Base-by-base conservation (phyloP, 2,888 invertebrate species). In the Yponomeuta cagnagella region DNA sequence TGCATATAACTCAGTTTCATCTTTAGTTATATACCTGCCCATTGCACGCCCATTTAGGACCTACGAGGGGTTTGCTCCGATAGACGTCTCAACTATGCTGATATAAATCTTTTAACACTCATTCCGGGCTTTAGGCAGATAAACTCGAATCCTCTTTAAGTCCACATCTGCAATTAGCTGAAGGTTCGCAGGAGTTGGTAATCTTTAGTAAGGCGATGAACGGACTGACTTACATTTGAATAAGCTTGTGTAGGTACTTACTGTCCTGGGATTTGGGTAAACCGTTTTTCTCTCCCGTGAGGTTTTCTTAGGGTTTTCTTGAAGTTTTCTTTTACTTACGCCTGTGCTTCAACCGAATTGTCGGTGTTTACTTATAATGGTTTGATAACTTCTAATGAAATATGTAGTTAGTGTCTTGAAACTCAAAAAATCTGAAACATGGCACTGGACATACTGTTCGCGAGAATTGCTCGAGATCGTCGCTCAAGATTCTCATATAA, bases 21-120 rank as follows among this genome's bases (percentile, higher is more conserved):
- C 43, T 43, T 43, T 8, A 43, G 6, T 43, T 43, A 5, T 43
- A 5, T 43, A 1, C 43, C 43, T 43, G 43, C 6, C 43, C 43
- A 43, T 43, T 43, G 43, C 43, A 8, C 30, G 12, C 30, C 23
- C 23, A 64, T 23, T 31, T 31, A 5, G 64, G 30, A 64, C 75
- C 73, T 76, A 72, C 52, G 74, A 71, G 73, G 74, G 79, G 81
- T 82, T 86, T 85, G 87, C 76, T 80, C 79, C 76, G 76, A 77
- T 74, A 80, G 80, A 82, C 81, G 82, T 80, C 79, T 81, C 77
- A 80, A 80, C 79, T 80, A 80, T 78, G 77, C 81, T 79, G 88
- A 89, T 90, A 92, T 91, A 91, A 91, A 91, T 91, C 91, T 92
- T 86, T 89, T 85, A 89, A 87, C 91, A 87, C 89, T 89, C 87